phyloP scores from a whole-genome alignment of 2,888 invertebrate genomes.

The Pyrgus malvae region DNA sequence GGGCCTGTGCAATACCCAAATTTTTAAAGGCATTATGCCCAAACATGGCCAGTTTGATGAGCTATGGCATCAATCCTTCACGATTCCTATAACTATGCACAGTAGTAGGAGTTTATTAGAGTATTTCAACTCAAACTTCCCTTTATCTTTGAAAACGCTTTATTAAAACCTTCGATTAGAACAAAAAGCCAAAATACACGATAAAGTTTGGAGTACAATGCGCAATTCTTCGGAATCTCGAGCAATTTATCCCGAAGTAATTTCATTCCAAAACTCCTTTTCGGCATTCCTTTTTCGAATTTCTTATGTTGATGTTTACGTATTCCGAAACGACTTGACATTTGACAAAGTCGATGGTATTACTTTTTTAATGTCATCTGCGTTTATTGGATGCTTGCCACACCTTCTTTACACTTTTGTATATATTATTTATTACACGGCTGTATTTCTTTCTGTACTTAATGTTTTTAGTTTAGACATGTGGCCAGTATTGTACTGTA shows the following conservation, averaged over 20 bases:
- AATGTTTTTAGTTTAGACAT: too few species aligned
- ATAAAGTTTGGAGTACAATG: constrained; percentile 13
- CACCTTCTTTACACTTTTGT: constrained; percentile 14
- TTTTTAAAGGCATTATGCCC: too few species aligned
- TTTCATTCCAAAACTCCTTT: constrained; percentile 34
- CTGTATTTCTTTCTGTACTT: background rate
- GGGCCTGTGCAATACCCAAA: too few species aligned
- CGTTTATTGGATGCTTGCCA: constrained; percentile 5
- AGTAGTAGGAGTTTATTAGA: too few species aligned
- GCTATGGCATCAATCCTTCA: too few species aligned
- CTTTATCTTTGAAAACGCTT: background rate
- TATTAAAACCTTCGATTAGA: constrained; percentile 17
- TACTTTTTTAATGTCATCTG: constrained; percentile 23
- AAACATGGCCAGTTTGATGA: too few species aligned
- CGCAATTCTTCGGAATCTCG: constrained; percentile 29
- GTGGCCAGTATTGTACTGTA: too few species aligned
- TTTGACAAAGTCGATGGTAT: constrained; percentile 30
- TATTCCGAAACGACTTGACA: constrained; percentile 33
- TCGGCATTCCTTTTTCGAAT: constrained; percentile 33
- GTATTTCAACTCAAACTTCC: too few species aligned
- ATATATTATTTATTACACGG: background rate
- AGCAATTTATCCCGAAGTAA: constrained; percentile 41
- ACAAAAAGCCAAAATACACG: constrained; percentile 4
- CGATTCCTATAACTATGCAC: too few species aligned
- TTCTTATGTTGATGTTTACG: constrained; percentile 36